phyloP scores from a whole-genome alignment of 2,113 vertebrate species.

The Aspiorhynchus laticeps region DNA sequence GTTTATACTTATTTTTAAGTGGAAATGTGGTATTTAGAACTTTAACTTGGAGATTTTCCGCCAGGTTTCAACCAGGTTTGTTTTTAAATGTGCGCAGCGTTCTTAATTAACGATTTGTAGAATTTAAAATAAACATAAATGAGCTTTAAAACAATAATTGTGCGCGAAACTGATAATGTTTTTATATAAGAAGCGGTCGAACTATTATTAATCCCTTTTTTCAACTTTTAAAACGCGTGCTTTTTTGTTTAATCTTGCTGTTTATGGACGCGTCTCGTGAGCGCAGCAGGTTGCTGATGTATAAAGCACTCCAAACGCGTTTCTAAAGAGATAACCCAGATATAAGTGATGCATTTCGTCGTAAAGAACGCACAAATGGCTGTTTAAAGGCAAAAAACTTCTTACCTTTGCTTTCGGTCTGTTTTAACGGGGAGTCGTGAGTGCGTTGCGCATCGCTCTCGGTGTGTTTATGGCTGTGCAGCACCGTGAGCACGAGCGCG shows the following conservation, averaged over 20 bases:
- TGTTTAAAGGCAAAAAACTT: conserved; percentile 1
- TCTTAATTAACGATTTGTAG: background rate
- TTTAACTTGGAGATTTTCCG: background rate
- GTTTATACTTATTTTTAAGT: background rate
- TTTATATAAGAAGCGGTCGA: background rate
- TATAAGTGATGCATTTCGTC: background rate
- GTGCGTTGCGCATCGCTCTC: conserved; percentile 59
- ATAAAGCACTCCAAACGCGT: background rate
- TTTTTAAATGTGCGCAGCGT: background rate
- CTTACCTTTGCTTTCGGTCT: conserved; percentile 73
- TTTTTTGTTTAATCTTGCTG: no score
- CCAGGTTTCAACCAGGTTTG: background rate
- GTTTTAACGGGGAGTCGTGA: conserved; percentile 50
- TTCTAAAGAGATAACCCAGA: background rate
- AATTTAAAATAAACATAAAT: background rate
- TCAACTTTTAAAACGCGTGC: background rate
- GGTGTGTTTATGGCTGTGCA: background rate
- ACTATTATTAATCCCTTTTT: background rate
- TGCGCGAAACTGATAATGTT: background rate
- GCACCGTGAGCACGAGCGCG: conserved; percentile 49
- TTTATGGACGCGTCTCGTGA: background rate
- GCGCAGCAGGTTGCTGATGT: conserved; percentile 25
- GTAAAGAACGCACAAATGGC: background rate
- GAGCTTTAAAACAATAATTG: background rate
- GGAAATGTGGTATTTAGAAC: background rate